phyloP scores from a whole-genome alignment of 2,113 vertebrate species.

The Pithys albifrons region DNA sequence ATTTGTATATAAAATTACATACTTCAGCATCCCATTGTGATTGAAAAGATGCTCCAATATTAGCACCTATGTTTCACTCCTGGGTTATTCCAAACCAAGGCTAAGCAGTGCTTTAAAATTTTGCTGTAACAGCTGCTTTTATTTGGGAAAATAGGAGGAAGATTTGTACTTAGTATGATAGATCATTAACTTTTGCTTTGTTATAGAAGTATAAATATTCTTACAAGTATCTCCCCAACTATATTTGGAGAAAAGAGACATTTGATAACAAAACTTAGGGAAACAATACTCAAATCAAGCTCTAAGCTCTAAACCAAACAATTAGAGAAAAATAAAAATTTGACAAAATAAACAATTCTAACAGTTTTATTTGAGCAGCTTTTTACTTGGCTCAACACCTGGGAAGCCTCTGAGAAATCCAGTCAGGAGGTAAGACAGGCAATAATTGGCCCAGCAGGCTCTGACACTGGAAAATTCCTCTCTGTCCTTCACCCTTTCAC shows the following conservation, averaged over 20 bases:
- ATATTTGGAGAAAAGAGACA: background rate
- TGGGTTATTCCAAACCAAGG: background rate
- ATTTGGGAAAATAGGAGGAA: background rate
- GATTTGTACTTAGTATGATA: background rate
- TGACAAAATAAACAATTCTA: background rate
- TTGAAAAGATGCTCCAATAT: background rate
- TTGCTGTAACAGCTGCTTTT: background rate
- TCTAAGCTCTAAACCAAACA: background rate
- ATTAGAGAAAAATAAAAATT: fast-evolving
- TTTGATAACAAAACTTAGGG: background rate
- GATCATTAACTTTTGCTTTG: background rate
- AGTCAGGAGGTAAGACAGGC: background rate
- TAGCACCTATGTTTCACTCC: background rate
- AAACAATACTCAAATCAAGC: background rate
- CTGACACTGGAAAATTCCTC: background rate
- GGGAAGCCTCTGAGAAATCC: background rate
- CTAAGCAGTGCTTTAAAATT: background rate
- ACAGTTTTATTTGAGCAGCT: background rate
- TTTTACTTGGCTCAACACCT: background rate
- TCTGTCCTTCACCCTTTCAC: background rate
- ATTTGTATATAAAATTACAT: background rate
- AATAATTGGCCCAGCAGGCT: background rate
- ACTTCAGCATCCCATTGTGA: background rate
- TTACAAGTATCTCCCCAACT: background rate
- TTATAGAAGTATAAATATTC: background rate